These are phyloP conservation scores for Chirona hameri DNA, from an alignment of 2,888 invertebrate species.

Conservation along the genomic window DNA sequence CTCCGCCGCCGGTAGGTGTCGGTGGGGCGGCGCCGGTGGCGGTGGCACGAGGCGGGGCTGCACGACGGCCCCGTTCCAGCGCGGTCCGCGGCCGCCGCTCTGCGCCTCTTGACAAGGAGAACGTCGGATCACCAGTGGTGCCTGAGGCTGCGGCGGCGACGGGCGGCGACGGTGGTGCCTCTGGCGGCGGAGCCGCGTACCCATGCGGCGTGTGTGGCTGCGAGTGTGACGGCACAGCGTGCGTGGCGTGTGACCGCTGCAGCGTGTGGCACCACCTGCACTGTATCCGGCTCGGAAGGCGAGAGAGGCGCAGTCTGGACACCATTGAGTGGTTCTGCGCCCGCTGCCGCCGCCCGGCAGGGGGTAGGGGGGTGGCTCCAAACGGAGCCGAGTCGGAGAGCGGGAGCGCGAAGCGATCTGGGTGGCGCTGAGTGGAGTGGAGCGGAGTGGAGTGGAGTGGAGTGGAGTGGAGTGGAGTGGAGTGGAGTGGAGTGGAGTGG, in stretches of 20 bases:
- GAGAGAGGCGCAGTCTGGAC: not conserved
- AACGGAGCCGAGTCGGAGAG: too few relatives aligned
- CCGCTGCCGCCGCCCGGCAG: not conserved
- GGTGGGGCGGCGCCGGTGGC: too few relatives aligned
- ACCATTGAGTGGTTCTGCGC: not conserved
- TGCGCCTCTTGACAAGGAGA: too few relatives aligned
- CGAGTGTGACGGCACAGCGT: not conserved
- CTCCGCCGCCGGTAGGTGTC: not conserved
- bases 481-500: too few relatives aligned
- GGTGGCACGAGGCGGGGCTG: not conserved
- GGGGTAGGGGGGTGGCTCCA: too few relatives aligned
- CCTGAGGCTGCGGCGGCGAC: too few relatives aligned
- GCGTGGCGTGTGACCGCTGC: slow-evolving; percentile 4
- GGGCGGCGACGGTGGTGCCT: not conserved
- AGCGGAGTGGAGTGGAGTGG: too few relatives aligned
- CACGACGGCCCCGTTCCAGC: not conserved
- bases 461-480: too few relatives aligned
- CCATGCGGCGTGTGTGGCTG: not conserved
- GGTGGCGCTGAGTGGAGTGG: not conserved
- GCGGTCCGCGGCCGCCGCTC: not conserved
- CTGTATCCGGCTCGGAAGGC: not conserved
- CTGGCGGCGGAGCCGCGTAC: not conserved
- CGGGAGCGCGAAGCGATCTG: too few relatives aligned
- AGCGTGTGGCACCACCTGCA: not conserved
- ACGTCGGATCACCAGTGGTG: not conserved